Evolutionary conservation across 1,140 invertebrate species (phyloP).

Genomic region (Diabrotica virgifera): DNA sequence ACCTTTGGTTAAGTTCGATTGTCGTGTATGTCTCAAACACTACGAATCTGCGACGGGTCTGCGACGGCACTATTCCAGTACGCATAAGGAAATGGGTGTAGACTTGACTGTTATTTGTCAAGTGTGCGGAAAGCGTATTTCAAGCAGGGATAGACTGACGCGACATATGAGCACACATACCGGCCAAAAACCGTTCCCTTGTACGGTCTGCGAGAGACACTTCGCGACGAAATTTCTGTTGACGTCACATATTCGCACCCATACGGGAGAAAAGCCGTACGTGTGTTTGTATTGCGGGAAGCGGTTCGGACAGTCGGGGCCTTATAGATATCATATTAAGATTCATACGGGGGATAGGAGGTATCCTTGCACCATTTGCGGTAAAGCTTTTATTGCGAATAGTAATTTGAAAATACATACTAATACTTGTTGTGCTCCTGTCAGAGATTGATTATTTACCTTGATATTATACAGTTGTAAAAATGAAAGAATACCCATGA

Average conservation of each 20-base stretch:
- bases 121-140: slow-evolving; percentile 74
- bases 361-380: slow-evolving; percentile 43
- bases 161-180: slow-evolving; percentile 68
- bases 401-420: slow-evolving; percentile 31
- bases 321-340: slow-evolving; percentile 48
- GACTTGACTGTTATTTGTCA: slow-evolving; percentile 50
- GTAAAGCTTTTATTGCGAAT: slow-evolving; percentile 40
- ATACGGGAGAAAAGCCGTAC: slow-evolving; percentile 55
- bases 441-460: not conserved
- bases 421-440: slow-evolving; percentile 28
- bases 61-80: slow-evolving; percentile 30
- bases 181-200: slow-evolving; percentile 51
- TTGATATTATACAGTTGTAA: no score
- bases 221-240: slow-evolving; percentile 54
- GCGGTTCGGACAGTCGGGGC: slow-evolving; percentile 52
- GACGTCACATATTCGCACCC: slow-evolving; percentile 54
- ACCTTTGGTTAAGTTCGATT: slow-evolving; percentile 32
- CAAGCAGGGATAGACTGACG: slow-evolving; percentile 62
- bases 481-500: no score
- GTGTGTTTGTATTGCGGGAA: slow-evolving; percentile 58
- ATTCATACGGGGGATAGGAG: slow-evolving; percentile 42
- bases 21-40: slow-evolving; percentile 32
- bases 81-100: slow-evolving; percentile 25
- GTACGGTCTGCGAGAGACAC: slow-evolving; percentile 52
- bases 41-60: slow-evolving; percentile 32